These are phyloP conservation scores for Lichenostomus cassidix DNA, from an alignment of 2,113 vertebrate genomes.

Conservation along the genomic window DNA sequence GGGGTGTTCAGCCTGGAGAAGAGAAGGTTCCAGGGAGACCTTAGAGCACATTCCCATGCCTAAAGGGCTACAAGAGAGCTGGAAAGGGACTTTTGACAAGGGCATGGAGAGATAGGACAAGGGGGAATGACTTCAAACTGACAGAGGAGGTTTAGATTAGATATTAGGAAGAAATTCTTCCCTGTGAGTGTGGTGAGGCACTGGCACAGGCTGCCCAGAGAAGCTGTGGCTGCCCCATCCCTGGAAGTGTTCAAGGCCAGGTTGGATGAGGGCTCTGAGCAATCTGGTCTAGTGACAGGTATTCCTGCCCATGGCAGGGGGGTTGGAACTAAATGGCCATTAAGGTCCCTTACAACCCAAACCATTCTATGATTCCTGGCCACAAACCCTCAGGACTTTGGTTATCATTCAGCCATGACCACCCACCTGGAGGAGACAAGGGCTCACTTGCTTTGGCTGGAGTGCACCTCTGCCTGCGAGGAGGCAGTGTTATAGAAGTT, in stretches of 20 bases:
- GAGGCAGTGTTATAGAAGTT: background rate
- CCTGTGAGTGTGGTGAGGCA: background rate
- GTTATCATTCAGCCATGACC: background rate
- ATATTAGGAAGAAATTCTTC: background rate
- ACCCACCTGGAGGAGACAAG: background rate
- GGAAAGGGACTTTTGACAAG: background rate
- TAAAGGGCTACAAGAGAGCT: background rate
- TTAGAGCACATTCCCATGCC: background rate
- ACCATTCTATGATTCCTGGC: background rate
- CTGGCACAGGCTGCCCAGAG: background rate
- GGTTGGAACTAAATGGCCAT: background rate
- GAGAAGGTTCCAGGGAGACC: background rate
- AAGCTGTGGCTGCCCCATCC: background rate
- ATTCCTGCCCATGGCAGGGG: background rate
- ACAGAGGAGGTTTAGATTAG: background rate
- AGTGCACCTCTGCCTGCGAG: background rate
- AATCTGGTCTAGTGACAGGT: background rate
- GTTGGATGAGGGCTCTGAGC: background rate
- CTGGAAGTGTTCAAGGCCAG: background rate
- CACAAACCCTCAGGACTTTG: background rate
- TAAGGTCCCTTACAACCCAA: background rate
- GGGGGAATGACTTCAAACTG: background rate
- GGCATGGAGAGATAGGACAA: too few species aligned
- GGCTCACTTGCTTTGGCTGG: background rate
- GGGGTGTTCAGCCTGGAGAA: background rate